These are phyloP conservation scores for Nephrotoma guestfalica DNA, from an alignment of 2,888 invertebrate genomes.

Conservation along the genomic window DNA sequence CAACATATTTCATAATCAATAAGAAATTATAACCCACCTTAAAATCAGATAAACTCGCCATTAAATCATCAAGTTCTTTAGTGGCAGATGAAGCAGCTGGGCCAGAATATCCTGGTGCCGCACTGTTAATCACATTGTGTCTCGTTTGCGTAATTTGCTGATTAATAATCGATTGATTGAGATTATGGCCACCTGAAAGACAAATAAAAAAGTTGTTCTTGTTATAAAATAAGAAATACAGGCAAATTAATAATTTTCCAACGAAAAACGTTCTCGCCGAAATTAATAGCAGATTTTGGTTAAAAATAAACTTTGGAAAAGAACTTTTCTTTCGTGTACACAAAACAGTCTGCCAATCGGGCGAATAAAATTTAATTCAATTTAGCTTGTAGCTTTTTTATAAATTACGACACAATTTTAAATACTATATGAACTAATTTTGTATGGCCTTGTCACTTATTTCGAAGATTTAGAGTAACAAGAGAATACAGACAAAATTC, in stretches of 20 bases:
- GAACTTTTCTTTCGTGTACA: neutral
- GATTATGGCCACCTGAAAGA: neutral
- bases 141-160: neutral
- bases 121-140: neutral
- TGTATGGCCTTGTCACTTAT: neutral
- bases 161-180: neutral
- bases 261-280: neutral
- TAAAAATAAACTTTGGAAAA: neutral
- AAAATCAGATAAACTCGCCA: slow-evolving; percentile 90
- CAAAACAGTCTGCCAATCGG: neutral
- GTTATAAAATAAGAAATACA: neutral
- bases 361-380: neutral
- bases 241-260: neutral
- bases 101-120: slow-evolving; percentile 11
- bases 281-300: neutral
- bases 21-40: slow-evolving; percentile 47
- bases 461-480: neutral
- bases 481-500: neutral
- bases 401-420: neutral
- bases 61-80: slow-evolving; percentile 86
- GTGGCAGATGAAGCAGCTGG: slow-evolving; percentile 67
- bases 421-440: neutral
- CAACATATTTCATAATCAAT: neutral
- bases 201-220: neutral
- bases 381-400: neutral